Percentiles rank a stretch among this genome's conserved stretches.
Conservation (phyloP, 2,797 vertebrate species). For the Sparidentex hasta region DNA sequence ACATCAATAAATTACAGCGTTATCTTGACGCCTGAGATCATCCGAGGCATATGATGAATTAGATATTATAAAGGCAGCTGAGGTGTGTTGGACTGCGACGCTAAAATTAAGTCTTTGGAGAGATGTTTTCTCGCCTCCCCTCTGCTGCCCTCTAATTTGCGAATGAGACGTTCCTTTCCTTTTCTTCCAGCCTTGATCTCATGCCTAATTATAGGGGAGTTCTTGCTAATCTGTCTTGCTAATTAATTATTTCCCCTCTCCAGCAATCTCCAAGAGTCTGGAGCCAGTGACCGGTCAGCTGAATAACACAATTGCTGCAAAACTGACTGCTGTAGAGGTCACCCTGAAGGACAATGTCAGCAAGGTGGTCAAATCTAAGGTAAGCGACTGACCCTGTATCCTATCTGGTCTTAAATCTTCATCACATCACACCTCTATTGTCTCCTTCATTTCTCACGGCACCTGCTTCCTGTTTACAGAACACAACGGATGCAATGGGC, state of each 20-base stretch:
- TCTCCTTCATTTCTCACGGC: not conserved
- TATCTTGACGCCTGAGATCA: conserved; percentile 37
- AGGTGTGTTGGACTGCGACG: conserved; percentile 39
- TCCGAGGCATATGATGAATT: conserved; percentile 34
- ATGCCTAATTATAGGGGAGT: conserved; percentile 18
- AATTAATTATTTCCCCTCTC: conserved; percentile 33
- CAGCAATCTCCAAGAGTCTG: conserved; percentile 94
- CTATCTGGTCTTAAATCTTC: not conserved
- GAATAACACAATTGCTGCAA: conserved; percentile 90
- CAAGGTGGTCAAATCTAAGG: conserved; percentile 98
- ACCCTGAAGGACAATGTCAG: conserved; percentile 93
- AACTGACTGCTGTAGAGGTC: conserved; percentile 92
- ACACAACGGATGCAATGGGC: conserved; percentile 93
- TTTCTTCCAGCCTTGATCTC: conserved; percentile 17
- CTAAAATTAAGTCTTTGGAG: conserved; percentile 36
- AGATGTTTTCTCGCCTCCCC: conserved; percentile 23
- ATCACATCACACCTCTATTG: not conserved
- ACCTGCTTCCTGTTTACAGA: conserved; percentile 80
- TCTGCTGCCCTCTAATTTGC: conserved; percentile 22
- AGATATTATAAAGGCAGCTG: conserved; percentile 33
- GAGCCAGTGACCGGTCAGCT: conserved; percentile 93
- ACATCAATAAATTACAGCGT: conserved; percentile 52
- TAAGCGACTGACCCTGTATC: conserved; percentile 56
- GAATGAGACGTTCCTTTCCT: conserved; percentile 20
- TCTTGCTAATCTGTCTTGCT: conserved; percentile 38